Evolutionary conservation across 2,797 vertebrate genomes (phyloP), one percentile per base, ranked within the genome.

Genomic region (Gambusia yucatana): DNA sequence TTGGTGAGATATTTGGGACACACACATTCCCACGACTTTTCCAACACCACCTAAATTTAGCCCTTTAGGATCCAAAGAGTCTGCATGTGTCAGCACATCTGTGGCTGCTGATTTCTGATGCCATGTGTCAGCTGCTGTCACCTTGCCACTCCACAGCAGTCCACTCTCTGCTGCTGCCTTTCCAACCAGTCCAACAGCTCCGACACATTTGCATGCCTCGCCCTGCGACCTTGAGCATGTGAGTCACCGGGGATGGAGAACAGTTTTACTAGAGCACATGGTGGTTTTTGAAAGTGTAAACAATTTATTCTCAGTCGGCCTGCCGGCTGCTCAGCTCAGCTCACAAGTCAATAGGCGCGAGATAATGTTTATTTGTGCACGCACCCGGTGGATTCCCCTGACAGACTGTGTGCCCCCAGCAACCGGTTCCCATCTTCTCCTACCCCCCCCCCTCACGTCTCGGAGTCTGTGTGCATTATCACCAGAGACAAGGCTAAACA

Each of bases 321-420:
- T 9, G 48, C 77, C 1, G 84, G 86, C 87, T 78, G 82, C 85
- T 89, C 84, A 0, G 83, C 89, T 91, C 86, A 36, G 82, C 91
- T 89, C 86, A 86, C 88, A 87, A 70, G 90, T 92, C 92, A 91
- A 87, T 77, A 91, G 87, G 80, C 74, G 30, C 72, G 0, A 87
- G 93, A 91, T 94, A 92, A 92, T 92, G 87, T 93, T 92, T 93
- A 87, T 89, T 91, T 77, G 81, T 82, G 90, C 90, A 82, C 81
- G 77, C 77, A 83, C 83, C 77, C 73, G 33, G 71, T 75, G 83
- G 79, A 78, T 85, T 90, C 88, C 89, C 89, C 89, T 70, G 90
- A 86, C 52, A 70, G 84, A 85, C 79, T 76, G 57, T 0, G 36
- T 71, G 78, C 90, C 90, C 87, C 76, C 76, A 72, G 88, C 92